Evolutionary conservation across 2,113 vertebrate species (phyloP), one percentile per base, ranked within the genome.

Genomic region (Chamaea fasciata): DNA sequence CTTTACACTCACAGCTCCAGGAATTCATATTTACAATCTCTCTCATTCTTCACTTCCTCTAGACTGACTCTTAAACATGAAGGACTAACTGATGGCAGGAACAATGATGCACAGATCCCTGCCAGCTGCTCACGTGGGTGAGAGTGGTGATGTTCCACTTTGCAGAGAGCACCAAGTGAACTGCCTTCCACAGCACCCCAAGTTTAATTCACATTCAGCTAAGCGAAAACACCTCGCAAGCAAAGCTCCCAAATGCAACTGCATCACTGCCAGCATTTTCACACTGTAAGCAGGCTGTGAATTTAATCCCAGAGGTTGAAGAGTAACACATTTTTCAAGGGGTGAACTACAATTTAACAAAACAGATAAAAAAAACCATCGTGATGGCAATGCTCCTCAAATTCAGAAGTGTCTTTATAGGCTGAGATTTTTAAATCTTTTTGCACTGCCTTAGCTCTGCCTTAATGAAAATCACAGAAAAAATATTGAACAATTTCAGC

Each of bases 31-130:
- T 63, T 55, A 33, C 23, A 87, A 41, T 8, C 13, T 26, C n/a
- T 46, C 47, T 70, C 55, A 57, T 37, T 80, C 33, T 71, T 55
- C 13, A 28, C 13, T 73, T 80, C n/a, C 21, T 11, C 46, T 1
- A 47, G 28, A 44, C 9, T 3, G 4, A 57, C 28, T 62, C n/a
- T 52, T 44, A 30, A 64, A 39, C 1, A 0, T 9, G 8, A 28
- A 81, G 26, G 50, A 77, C 37, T 65, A 53, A 35, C 0, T 26
- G 22, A 69, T 6, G 2, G 0, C 73, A 77, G 0, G 3, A 69
- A n/a, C 33, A 82, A 31, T 5, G 10, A 8, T 4, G 2, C 50
- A 50, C 23, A 52, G 26, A n/a, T 22, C 7, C n/a, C 46, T 14
- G 12, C 19, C 4, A 52, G 62, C 2, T 28, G 28, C 70, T 41